Evolutionary conservation across 2,797 vertebrate genomes (phyloP).

Genomic region (Pristis pectinata): DNA sequence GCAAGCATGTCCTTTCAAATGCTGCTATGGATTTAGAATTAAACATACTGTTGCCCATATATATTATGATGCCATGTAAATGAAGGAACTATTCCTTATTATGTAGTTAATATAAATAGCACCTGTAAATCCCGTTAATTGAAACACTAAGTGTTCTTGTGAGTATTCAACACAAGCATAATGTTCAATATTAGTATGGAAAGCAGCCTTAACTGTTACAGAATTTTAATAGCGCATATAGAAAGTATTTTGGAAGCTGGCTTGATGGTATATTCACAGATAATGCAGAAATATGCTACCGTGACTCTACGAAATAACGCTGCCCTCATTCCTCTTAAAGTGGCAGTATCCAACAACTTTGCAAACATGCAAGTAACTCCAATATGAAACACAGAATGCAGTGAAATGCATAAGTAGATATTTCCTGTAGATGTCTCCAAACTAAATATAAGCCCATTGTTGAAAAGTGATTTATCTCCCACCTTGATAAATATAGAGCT

Average conservation of each 20-base stretch:
- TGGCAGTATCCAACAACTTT: too few relatives aligned
- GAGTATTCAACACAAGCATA: neutral
- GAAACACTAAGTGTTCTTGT: neutral
- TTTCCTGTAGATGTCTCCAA: neutral
- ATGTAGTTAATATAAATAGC: neutral
- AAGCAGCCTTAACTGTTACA: too few relatives aligned
- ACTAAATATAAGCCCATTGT: neutral
- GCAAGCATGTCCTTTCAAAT: neutral
- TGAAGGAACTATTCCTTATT: neutral
- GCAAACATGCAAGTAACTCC: neutral
- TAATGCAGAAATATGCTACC: neutral
- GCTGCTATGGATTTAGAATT: neutral
- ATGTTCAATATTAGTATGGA: neutral
- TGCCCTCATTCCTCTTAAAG: neutral
- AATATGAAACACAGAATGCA: neutral
- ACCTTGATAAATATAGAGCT: neutral
- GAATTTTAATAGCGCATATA: neutral
- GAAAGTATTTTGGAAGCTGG: neutral
- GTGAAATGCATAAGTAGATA: neutral
- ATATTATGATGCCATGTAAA: neutral
- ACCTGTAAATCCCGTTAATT: too few relatives aligned
- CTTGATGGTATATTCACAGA: neutral
- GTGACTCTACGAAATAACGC: neutral
- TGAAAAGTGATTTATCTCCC: neutral
- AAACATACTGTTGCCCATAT: neutral